Evolutionary conservation across 2,888 invertebrate species (phyloP).

Genomic region (Limnephilus rhombicus): DNA sequence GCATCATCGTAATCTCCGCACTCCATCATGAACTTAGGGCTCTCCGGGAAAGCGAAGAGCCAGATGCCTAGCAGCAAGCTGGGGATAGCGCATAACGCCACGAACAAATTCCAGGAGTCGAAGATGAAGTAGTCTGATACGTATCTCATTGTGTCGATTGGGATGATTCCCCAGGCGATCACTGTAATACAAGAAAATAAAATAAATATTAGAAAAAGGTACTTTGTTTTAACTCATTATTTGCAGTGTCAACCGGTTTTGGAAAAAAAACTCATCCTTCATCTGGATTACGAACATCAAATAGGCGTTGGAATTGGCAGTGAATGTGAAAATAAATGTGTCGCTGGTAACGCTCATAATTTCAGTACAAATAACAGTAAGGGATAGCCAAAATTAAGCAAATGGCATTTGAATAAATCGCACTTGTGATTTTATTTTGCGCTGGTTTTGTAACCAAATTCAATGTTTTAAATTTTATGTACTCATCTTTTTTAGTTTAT

Average conservation of each 20-base stretch:
- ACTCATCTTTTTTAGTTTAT: too few species aligned
- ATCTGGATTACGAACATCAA: too few species aligned
- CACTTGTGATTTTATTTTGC: too few species aligned
- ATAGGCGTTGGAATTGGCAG: too few species aligned
- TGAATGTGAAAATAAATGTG: too few species aligned
- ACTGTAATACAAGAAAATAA: constrained; percentile 72
- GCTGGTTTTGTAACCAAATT: too few species aligned
- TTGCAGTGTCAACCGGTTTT: neutral
- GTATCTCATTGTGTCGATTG: constrained; percentile 81
- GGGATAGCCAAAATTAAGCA: too few species aligned
- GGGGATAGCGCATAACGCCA: constrained; percentile 85
- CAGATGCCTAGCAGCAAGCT: constrained; percentile 83
- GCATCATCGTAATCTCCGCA: constrained; percentile 88
- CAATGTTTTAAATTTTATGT: too few species aligned
- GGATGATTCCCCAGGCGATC: constrained; percentile 89
- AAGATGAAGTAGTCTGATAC: constrained; percentile 80
- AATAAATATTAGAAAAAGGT: neutral
- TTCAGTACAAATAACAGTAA: too few species aligned
- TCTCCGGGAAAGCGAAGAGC: constrained; percentile 88
- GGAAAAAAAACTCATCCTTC: neutral
- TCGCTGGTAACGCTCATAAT: too few species aligned
- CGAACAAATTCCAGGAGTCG: constrained; percentile 90
- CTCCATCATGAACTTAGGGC: constrained; percentile 89
- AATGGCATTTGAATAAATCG: too few species aligned
- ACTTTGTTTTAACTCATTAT: neutral